Evolutionary conservation across 2,113 vertebrate species (phyloP).

Genomic region (Megaceryle maxima): DNA sequence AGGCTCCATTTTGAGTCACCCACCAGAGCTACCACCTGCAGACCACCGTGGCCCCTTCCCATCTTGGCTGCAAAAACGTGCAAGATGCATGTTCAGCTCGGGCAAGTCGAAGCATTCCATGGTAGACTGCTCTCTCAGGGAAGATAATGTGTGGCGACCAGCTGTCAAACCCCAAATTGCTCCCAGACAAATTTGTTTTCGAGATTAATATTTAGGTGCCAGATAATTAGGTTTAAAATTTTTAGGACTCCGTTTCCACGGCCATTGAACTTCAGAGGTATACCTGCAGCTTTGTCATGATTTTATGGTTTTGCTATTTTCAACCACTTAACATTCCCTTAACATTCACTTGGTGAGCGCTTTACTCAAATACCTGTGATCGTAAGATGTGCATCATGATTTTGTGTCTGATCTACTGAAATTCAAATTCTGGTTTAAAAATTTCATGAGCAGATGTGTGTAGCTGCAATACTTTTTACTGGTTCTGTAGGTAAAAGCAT

Average conservation of each 20-base stretch:
- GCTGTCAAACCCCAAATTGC: slow-evolving; percentile 6
- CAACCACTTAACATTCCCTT: neutral
- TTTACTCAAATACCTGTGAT: neutral
- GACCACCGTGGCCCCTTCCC: fast-evolving
- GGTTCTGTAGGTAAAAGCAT: neutral
- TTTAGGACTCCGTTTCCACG: neutral
- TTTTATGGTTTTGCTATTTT: neutral
- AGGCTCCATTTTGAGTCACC: neutral
- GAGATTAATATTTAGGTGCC: slow-evolving; percentile 11
- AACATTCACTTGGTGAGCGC: neutral
- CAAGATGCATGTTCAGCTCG: neutral
- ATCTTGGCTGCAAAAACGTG: neutral
- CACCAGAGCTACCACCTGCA: slow-evolving; percentile 12
- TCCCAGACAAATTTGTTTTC: neutral
- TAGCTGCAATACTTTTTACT: neutral
- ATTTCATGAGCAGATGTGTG: neutral
- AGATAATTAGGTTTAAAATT: neutral
- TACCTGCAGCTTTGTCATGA: neutral
- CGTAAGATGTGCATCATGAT: neutral
- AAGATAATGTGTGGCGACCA: neutral
- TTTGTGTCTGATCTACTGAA: neutral
- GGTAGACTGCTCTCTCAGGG: neutral
- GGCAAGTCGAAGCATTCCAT: neutral
- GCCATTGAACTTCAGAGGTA: neutral
- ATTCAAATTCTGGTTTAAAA: neutral